Conservation (phyloP, 2,888 invertebrate genomes). For the Scelioninae gen. 2 region DNA sequence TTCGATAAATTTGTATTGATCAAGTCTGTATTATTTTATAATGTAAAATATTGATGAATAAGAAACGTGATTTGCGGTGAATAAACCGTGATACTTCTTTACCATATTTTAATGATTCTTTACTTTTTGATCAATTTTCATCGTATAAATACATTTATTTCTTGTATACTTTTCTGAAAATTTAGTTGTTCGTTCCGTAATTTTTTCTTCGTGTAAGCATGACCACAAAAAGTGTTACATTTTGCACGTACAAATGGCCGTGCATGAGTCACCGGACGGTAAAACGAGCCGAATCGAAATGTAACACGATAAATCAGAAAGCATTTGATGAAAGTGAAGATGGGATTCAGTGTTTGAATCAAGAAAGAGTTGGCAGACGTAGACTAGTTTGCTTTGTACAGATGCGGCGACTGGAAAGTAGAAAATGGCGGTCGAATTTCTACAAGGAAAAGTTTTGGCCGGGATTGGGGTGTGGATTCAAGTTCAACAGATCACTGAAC, state of each 20-base stretch:
- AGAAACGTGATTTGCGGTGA: too few species aligned
- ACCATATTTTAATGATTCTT: too few species aligned
- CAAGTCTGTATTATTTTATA: too few species aligned
- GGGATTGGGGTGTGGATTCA: neutral
- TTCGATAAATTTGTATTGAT: too few species aligned
- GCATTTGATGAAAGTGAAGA: constrained; percentile 37
- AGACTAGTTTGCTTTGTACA: constrained; percentile 31
- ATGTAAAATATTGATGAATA: too few species aligned
- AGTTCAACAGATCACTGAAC: constrained; percentile 2
- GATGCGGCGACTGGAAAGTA: constrained; percentile 27
- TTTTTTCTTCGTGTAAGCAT: neutral
- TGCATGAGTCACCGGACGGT: neutral
- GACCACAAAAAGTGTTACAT: neutral
- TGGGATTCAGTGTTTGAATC: constrained; percentile 17
- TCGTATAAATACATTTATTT: too few species aligned
- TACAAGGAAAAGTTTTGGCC: constrained; percentile 14
- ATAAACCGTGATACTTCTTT: too few species aligned
- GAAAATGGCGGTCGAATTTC: constrained; percentile 26
- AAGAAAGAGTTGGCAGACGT: constrained; percentile 29
- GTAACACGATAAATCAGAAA: constrained; percentile 25
- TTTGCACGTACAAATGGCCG: too few species aligned
- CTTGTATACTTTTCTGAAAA: too few species aligned
- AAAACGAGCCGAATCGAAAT: constrained; percentile 3
- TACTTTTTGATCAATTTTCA: too few species aligned
- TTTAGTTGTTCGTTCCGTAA: too few species aligned